Evolutionary conservation across 64 coral and sea anemone species (phyloP), one percentile per base, ranked within the genome.

Genomic region (Montipora sp.): DNA sequence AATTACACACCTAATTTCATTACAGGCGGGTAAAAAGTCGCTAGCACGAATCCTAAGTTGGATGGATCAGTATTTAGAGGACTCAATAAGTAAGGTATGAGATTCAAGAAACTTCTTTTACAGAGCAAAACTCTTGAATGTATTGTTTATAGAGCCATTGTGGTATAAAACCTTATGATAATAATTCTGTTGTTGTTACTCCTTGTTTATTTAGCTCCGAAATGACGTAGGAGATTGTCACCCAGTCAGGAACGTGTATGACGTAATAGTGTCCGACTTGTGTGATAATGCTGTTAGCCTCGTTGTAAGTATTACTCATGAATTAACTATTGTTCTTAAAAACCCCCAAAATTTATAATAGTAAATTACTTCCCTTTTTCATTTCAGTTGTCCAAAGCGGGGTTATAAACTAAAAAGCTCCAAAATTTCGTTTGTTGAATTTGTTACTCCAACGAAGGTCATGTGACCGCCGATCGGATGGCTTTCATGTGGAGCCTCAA

Each of bases 1-100:
- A 2, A 36, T 36, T 36, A 36, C 36, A 36, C 2, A 36, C 36
- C 36, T 36, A 36, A 36, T 36, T 78, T 77, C 47, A 89, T 36
- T 2, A 66, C 6, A 89, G 87, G 87, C 87, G 19, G 72, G 72
- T 75, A 75, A 89, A 59, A 75, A 48, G 27, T 77, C 72, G 20
- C 77, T 89, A 71, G 14, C 43, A 12, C 91, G 91, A 45, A 72
- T 77, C 19, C 48, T 93, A 22, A 75, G 76, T 5, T 93, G 91
- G 91, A 80, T 93, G 57, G 91, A 93, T 73, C 83, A 93, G 45
- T 93, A 88, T n/a, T 48, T 93, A 6, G 63, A 88, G 48, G 76
- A 93, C 51, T 13, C 91, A 21, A 77, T 93, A 27, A 4, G 59
- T n/a, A 93, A 93, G 83, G 91, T 81, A 36, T 57, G 7, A 57